Evolutionary conservation across 1,140 invertebrate species (phyloP), one percentile per base, ranked within the genome.

Genomic region (Leptinotarsa defecta): DNA sequence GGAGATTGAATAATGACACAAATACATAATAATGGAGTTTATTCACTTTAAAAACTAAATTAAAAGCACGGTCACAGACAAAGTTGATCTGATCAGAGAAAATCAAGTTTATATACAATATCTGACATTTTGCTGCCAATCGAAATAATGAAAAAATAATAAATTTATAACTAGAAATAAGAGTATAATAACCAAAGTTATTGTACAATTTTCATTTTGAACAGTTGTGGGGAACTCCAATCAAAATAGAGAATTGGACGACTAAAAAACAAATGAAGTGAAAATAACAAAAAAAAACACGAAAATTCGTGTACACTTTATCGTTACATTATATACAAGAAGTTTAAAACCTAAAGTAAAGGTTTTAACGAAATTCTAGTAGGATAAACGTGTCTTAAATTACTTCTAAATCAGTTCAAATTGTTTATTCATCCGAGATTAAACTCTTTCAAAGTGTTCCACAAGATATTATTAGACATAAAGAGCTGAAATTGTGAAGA

Each of bases 41-140:
- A 80, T 79, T 81, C 74, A 78, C 52, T 71, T 79, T 80, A 79
- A 76, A 78, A 81, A 81, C 76, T 81, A 80, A 81, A 81, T 79
- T 77, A 43, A 57, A 57, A 57, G 52, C 79, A 78, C 76, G 77
- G 76, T 81, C 74, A 79, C 77, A 79, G 76, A 78, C 73, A 72
- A 76, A 73, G 76, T 77, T 77, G 75, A 75, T 64, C 48, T 48
- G 73, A 49, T 34, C 74, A 76, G 69, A 79, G 78, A 73, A 77
- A 79, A 76, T 77, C 67, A 77, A 49, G 34, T 70, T 49, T 74
- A 75, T 79, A 62, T 76, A 76, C 34, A 64, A 17, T 17, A 8
- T 68, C 5, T 15, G 67, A 19, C 19, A 68, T n/a, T 43, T 8
- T 48, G 67, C 67, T 68, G 67, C 34, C 67, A 43, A 68, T 68